These are phyloP conservation scores for Virgularia gustaviana DNA, from an alignment of 92 coral and sea anemone species.

Conservation along the genomic window DNA sequence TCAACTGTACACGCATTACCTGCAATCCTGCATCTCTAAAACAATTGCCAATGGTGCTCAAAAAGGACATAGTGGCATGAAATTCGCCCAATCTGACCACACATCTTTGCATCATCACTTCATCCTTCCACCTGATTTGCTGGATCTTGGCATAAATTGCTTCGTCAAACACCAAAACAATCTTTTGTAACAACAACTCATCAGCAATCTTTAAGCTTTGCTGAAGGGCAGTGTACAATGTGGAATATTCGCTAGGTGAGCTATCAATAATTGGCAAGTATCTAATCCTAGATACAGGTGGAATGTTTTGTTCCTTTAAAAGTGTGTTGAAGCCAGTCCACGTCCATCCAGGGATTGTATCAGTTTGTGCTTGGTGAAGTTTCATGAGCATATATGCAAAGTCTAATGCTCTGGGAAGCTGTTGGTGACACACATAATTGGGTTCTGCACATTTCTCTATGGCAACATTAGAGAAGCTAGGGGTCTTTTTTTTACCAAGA, in stretches of 20 bases:
- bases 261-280: slow-evolving; percentile 12
- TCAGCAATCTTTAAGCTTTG: neutral
- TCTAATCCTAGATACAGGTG: neutral
- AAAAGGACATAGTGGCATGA: neutral
- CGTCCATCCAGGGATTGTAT: neutral
- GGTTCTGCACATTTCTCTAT: too few species aligned
- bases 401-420: neutral
- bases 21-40: slow-evolving; percentile 11
- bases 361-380: neutral
- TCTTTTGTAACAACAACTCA: neutral
- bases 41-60: neutral
- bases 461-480: neutral
- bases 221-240: neutral
- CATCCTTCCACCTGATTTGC: slow-evolving; percentile 10
- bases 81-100: neutral
- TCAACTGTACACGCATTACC: too few species aligned
- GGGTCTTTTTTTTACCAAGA: slow-evolving; percentile 17
- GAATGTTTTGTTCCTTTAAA: too few species aligned
- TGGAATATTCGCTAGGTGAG: slow-evolving; percentile 5
- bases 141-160: slow-evolving; percentile 6
- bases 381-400: neutral
- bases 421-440: neutral
- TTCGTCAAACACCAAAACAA: neutral
- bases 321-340: slow-evolving; percentile 6
- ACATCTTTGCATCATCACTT: neutral